Conservation (phyloP, 1,140 invertebrate species). For the Eubasilissa regina region DNA sequence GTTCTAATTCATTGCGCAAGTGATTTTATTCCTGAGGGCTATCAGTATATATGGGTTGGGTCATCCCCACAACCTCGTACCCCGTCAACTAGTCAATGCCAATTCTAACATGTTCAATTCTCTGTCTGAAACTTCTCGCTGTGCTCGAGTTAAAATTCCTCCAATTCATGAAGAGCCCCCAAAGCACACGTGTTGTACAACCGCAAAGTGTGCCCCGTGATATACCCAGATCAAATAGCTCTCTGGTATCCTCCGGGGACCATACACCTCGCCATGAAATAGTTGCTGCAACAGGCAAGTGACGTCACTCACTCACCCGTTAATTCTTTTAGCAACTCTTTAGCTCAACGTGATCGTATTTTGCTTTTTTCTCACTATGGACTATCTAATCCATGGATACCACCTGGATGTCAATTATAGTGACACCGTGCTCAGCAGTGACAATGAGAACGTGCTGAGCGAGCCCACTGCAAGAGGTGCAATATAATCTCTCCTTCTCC, state of each 20-base stretch:
- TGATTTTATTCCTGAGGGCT: too few species aligned
- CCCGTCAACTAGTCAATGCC: too few species aligned
- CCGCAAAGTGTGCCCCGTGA: background rate
- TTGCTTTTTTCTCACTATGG: background rate
- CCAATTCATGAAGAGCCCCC: background rate
- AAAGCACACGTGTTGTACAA: background rate
- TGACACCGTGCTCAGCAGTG: background rate
- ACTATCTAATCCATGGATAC: background rate
- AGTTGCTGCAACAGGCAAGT: background rate
- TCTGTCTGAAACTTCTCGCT: too few species aligned
- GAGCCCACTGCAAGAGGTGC: background rate
- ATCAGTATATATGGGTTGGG: too few species aligned
- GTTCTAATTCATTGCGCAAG: too few species aligned
- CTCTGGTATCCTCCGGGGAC: background rate
- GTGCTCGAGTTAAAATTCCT: background rate
- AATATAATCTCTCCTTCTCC: background rate
- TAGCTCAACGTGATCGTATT: background rate
- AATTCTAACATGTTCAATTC: too few species aligned
- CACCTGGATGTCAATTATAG: constrained; percentile 6
- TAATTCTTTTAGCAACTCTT: background rate
- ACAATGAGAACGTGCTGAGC: background rate
- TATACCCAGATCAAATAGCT: background rate
- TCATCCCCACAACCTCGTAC: too few species aligned
- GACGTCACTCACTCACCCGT: background rate
- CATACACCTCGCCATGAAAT: constrained; percentile 18